Evolutionary conservation across 1,140 invertebrate species (phyloP), one percentile per base, ranked within the genome.

Genomic region (Drosophila arizonae): DNA sequence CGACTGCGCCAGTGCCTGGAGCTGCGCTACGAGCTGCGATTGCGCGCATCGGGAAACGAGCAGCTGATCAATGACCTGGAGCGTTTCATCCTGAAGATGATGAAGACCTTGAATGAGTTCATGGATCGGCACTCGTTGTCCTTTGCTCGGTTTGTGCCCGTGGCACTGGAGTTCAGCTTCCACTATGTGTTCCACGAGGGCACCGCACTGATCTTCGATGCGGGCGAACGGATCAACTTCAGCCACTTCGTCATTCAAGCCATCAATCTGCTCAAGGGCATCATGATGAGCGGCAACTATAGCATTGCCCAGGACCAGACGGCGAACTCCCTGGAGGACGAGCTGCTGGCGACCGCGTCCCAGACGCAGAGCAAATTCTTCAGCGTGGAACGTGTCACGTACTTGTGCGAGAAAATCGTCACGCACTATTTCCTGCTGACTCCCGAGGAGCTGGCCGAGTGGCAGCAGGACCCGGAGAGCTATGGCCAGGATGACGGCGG

Each of bases 391-490:
- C 94, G 93, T 4, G 88, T 97, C 36, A 94, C 93, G 33, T 96
- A 96, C 92, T 96, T 99, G 86, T 97, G 95, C 89, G 93, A 95
- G 15, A 95, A 96, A 79, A 94, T 99, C 5, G 95, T 99, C 0
- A 95, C 95, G 0, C 95, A 97, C 77, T 99, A 98, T 92, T 97
- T 99, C 87, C 93, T 97, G 28, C 93, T 99, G 11, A 97, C 96
- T 4, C 93, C 94, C 61, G 94, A 96, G 56, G 98, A 99, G 91
- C 92, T 99, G 48, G 94, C 96, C 57, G 93, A 95, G n/a, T 99
- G 97, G 98, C 96, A 97, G 84, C 94, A 94, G 9, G 96, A 98
- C 92, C 97, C 97, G 0, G 97, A 99, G 93, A 95, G 94, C 74
- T 98, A 97, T 92, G 95, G 95, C 63, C 94, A 95, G 60, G 97